These are phyloP conservation scores for Patella vulgata DNA, from an alignment of 1,140 invertebrate genomes.

Conservation along the genomic window DNA sequence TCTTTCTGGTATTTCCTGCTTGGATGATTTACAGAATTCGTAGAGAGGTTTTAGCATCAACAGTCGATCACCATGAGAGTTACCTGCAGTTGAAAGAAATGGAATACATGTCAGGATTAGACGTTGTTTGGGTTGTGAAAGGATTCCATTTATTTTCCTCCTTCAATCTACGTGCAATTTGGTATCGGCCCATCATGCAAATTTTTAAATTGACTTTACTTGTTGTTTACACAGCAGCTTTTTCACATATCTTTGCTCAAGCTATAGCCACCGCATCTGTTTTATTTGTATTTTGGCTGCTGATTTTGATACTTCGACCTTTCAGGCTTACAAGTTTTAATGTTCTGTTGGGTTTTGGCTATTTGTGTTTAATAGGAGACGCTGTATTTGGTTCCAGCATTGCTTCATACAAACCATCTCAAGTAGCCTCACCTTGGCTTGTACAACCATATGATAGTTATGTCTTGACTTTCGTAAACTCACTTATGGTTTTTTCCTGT, in stretches of 20 bases:
- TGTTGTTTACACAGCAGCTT: conserved; percentile 45
- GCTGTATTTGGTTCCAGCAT: conserved; percentile 47
- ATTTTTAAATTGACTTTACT: conserved; percentile 49
- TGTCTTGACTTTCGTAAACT: conserved; percentile 45
- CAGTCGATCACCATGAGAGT: conserved; percentile 49
- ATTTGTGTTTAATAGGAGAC: conserved; percentile 39
- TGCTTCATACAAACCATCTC: conserved; percentile 37
- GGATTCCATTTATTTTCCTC: conserved; percentile 60
- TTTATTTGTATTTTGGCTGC: conserved; percentile 36
- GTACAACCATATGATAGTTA: conserved; percentile 52
- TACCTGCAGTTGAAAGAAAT: conserved; percentile 62
- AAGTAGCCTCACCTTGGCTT: conserved; percentile 53
- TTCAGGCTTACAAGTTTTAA: conserved; percentile 55
- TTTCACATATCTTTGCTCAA: conserved; percentile 43
- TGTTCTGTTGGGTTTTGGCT: conserved; percentile 40
- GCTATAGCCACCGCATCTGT: conserved; percentile 39
- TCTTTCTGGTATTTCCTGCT: conserved; percentile 51
- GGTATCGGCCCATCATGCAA: conserved; percentile 47
- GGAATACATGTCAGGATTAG: conserved; percentile 60
- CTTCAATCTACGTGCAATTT: conserved; percentile 47
- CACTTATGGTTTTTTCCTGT: conserved; percentile 30
- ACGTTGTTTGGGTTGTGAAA: conserved; percentile 50
- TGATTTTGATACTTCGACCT: conserved; percentile 44
- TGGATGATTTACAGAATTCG: conserved; percentile 53
- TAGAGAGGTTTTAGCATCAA: conserved; percentile 47